Evolutionary conservation across 2,113 vertebrate species (phyloP).

Genomic region (Spilogale gracilis): DNA sequence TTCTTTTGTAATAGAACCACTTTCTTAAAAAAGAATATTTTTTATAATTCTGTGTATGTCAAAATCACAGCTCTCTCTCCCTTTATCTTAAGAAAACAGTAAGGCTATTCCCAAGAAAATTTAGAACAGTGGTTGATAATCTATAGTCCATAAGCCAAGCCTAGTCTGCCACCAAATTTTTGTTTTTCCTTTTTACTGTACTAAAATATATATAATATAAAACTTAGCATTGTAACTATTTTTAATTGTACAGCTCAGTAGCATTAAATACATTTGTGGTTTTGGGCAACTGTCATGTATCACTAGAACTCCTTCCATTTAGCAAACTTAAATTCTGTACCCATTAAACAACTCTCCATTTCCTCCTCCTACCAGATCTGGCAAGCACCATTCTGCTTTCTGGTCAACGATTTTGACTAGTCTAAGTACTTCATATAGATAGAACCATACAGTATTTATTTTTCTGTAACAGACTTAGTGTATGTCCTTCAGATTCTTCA

Average conservation of each 20-base stretch:
- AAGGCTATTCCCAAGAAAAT: background rate
- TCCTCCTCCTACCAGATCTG: background rate
- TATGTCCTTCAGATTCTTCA: background rate
- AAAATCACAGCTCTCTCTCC: background rate
- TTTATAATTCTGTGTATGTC: background rate
- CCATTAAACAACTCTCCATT: background rate
- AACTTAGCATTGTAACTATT: background rate
- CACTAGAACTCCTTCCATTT: background rate
- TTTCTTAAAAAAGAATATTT: background rate
- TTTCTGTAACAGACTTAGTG: background rate
- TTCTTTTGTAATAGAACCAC: background rate
- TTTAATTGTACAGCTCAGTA: background rate
- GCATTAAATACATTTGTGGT: background rate
- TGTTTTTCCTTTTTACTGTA: background rate
- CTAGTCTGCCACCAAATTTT: background rate
- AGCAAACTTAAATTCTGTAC: background rate
- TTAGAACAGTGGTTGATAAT: background rate
- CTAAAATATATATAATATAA: background rate
- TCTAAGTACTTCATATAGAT: background rate
- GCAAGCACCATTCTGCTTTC: background rate
- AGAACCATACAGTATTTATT: background rate
- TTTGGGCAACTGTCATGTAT: background rate
- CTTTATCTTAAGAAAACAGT: background rate
- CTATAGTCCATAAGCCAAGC: background rate
- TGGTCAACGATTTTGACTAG: background rate